Evolutionary conservation across 2,888 invertebrate species (phyloP), one percentile per base, ranked within the genome.

Genomic region (Stenichneumon culpator): DNA sequence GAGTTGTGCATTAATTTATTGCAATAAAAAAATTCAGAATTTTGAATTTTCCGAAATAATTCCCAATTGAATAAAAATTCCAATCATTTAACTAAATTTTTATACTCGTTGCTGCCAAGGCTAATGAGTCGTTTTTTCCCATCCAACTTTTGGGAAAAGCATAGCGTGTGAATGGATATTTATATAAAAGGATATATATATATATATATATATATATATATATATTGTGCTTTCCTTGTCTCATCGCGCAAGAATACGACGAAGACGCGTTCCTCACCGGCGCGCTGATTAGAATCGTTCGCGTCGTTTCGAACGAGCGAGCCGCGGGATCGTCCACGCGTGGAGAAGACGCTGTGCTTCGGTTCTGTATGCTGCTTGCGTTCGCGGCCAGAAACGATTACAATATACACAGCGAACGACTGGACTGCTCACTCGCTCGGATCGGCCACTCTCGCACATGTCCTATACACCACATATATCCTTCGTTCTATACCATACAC

Each of bases 251-350:
- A 57, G 54, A 63, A 65, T 65, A 39, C 2, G 22, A 39, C 54
- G 22, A 44, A 80, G 50, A 74, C 60, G 69, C 28, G 60, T 74
- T 60, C 14, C 47, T 52, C 44, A 39, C 54, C 47, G 68, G 28
- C 36, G 75, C 65, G 79, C 78, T 83, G 90, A 90, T 90, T 89
- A 89, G 86, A 88, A 90, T 90, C 90, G 90, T 88, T 90, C 87
- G 88, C 63, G 63, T 84, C 87, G 90, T 91, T 90, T 91, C 90
- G 90, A 89, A 91, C 90, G 88, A 89, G 89, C 86, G 88, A 89
- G 80, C 88, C 88, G 89, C 25, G 52, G 25, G 85, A 89, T 90
- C 90, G 90, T 90, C 90, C 90, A 91, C 90, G 91, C 91, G 90
- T 91, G 91, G 90, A 91, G 84, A 86, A 89, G 63, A 32, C 47